phyloP scores from a whole-genome alignment of 2,888 invertebrate species.

The Ophion obscuratus region DNA sequence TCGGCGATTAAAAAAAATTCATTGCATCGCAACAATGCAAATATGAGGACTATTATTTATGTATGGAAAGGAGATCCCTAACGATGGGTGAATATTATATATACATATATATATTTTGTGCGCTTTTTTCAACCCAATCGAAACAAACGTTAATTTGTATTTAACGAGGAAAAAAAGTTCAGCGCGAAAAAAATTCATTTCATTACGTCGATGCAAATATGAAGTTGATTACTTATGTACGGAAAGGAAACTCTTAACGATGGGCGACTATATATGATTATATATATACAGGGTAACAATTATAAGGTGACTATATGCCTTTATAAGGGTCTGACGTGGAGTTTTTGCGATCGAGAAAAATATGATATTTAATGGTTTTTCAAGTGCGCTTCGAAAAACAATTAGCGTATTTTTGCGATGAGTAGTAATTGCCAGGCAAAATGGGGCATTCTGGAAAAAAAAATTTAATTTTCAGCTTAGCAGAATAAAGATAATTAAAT shows the following conservation, averaged over 20 bases:
- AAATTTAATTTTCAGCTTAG: too few species aligned
- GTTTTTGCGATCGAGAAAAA: neutral
- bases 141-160: neutral
- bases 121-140: neutral
- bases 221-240: slow-evolving; percentile 15
- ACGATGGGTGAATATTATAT: neutral
- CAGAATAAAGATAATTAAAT: too few species aligned
- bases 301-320: neutral
- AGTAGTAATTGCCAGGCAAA: too few species aligned
- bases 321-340: neutral
- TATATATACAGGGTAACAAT: neutral
- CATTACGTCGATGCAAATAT: neutral
- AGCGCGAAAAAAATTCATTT: neutral
- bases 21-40: neutral
- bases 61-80: neutral
- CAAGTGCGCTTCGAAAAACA: too few species aligned
- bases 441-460: too few species aligned
- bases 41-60: neutral
- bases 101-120: neutral
- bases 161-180: neutral
- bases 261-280: slow-evolving; percentile 42
- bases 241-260: slow-evolving; percentile 57
- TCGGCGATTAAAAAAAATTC: neutral
- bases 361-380: neutral
- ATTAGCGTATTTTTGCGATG: too few species aligned